A percentile compares a stretch with the other conserved stretches of the same genome.
phyloP scores from a whole-genome alignment of 37 sponge, comb jelly and placozoan genomes.

The Ianthella basta region DNA sequence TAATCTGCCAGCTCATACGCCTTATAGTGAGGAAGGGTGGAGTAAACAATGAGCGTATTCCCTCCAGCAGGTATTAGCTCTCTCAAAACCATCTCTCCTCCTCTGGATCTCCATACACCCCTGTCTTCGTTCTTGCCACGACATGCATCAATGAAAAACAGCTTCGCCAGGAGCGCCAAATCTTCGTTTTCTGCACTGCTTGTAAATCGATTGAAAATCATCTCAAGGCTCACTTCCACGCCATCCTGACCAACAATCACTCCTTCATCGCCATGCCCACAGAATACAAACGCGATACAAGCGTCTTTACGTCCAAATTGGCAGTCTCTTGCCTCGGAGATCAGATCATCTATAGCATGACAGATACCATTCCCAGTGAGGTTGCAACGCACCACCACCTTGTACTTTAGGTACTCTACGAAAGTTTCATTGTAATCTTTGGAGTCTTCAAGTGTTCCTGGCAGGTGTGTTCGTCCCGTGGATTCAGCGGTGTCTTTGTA shows the following conservation, averaged over 20 bases:
- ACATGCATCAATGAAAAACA: constrained; percentile 69
- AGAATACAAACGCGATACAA: constrained; percentile 39
- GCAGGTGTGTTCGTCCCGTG: not conserved
- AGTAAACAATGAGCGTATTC: constrained; percentile 38
- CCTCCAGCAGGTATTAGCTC: constrained; percentile 20
- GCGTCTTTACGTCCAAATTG: not conserved
- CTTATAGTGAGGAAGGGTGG: constrained; percentile 31
- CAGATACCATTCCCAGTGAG: not conserved
- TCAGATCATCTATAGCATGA: not conserved
- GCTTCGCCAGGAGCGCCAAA: constrained; percentile 35
- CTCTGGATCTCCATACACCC: not conserved
- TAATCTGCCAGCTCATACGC: constrained; percentile 24
- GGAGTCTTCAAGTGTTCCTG: not conserved
- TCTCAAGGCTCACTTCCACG: not conserved
- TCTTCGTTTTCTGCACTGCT: not conserved
- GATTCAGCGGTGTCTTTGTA: not conserved
- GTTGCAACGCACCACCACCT: not conserved
- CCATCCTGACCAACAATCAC: constrained; percentile 31
- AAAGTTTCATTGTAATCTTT: not conserved
- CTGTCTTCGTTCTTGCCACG: constrained; percentile 16
- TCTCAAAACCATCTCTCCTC: not conserved
- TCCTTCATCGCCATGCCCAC: constrained; percentile 42
- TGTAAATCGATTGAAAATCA: constrained; percentile 27
- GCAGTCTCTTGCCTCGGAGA: not conserved
- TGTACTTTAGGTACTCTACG: not conserved